Base-by-base conservation (phyloP, 2,888 invertebrate genomes). In the Pyrrhosoma nymphula region DNA sequence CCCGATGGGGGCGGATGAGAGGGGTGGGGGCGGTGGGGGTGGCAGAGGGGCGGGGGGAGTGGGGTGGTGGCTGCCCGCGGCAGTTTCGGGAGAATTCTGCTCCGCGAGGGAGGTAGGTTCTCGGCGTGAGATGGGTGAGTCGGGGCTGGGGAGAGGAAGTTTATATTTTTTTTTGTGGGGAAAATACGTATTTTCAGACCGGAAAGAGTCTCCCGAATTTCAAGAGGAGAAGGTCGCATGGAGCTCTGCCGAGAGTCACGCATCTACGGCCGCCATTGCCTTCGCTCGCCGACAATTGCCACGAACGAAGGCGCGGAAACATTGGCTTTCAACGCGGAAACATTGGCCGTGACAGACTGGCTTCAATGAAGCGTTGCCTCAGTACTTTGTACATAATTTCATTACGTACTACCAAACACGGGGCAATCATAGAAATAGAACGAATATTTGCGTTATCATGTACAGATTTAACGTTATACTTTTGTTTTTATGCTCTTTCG, bases 191-290 rank as follows among this genome's bases (percentile, higher is more conserved):
- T 82, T 82, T 82, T 30, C 2, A 35, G 82, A 82, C 35, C 82
- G 82, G 82, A 82, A 82, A 82, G 20, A 82, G 82, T 35, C 82
- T 82, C 30, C 82, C 35, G 82, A 30, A 35, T 82, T 82, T 82
- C 35, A 35, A 69, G 20, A 69, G 69, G 12, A 26, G 12, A n/a
- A 69, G 69, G 69, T 10, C 26, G 1, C 16, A 12, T 8, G 60
- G 26, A 26, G 26, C 69, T 10, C 20, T 26, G 69, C 1, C 26
- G 20, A 26, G 69, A 69, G n/a, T 23, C 26, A 69, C 69, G 26
- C 26, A 12, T n/a, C 69, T 26, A 2, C 2, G 2, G 69, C 69
- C 69, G 23, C 1, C 69, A 10, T 3, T 23, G 63, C 69, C 20
- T 69, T 26, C n/a, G 26, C 26, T n/a, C 0, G 69, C 69, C 69